A percentile compares a stretch with the other conserved stretches of the same genome.
These are phyloP conservation scores for Omphaloscelis lunosa DNA, from an alignment of 2,888 invertebrate genomes.

Conservation along the genomic window DNA sequence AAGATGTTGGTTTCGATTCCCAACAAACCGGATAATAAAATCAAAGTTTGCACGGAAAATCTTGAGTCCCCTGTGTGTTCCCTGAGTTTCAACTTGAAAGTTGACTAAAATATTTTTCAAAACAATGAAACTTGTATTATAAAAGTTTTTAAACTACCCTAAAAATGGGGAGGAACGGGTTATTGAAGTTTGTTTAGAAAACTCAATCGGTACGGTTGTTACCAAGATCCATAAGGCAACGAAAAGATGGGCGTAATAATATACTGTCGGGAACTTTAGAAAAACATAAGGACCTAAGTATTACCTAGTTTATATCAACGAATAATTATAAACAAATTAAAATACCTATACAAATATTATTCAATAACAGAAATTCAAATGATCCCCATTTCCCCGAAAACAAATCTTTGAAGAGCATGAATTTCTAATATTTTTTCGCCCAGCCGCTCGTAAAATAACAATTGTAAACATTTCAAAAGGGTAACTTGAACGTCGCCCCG, in stretches of 20 bases:
- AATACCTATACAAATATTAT: not conserved
- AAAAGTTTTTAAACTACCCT: not conserved
- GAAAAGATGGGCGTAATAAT: not conserved
- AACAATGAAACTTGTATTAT: not conserved
- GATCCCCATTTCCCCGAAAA: slow-evolving; percentile 26
- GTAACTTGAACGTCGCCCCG: slow-evolving; percentile 53
- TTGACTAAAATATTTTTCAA: slow-evolving; percentile 2
- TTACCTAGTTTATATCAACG: not conserved
- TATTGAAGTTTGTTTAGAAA: not conserved
- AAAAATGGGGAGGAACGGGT: not conserved
- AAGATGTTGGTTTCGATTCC: no score
- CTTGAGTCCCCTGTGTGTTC: not conserved
- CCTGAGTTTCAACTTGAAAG: not conserved
- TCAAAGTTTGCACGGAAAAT: not conserved
- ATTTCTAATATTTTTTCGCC: slow-evolving; percentile 27
- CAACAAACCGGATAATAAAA: not conserved
- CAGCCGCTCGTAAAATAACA: slow-evolving; percentile 55
- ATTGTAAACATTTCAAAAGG: slow-evolving; percentile 62
- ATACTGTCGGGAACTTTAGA: not conserved
- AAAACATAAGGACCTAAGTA: not conserved
- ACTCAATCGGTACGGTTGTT: not conserved
- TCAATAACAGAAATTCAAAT: not conserved
- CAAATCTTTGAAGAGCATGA: slow-evolving; percentile 16
- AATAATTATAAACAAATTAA: not conserved
- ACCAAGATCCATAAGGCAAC: not conserved